Evolutionary conservation across 2,888 invertebrate genomes (phyloP).

Genomic region (Mycalesis mineus): DNA sequence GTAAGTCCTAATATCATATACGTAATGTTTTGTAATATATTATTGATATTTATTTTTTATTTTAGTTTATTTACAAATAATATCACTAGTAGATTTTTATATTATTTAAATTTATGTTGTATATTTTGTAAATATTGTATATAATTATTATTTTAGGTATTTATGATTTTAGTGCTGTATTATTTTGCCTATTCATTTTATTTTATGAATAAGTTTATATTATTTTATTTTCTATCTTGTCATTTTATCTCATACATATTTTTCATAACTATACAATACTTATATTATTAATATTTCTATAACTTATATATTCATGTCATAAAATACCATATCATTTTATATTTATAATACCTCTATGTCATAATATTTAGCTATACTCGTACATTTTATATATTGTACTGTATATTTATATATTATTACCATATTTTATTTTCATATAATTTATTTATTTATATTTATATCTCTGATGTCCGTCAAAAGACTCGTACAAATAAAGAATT

Average conservation of each 20-base stretch:
- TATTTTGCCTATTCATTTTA: conserved; percentile 20
- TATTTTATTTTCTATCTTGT: conserved; percentile 15
- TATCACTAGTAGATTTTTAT: conserved; percentile 18
- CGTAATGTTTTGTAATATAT: conserved; percentile 28
- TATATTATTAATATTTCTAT: neutral
- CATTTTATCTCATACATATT: neutral
- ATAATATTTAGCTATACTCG: too few species aligned
- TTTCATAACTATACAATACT: too few species aligned
- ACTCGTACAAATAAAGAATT: conserved; percentile 74
- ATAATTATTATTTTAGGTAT: conserved; percentile 22
- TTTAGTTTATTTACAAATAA: conserved; percentile 21
- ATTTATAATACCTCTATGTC: neutral
- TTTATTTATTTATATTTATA: conserved; percentile 24
- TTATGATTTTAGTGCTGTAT: conserved; percentile 21
- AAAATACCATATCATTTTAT: neutral
- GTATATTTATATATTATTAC: conserved; percentile 16
- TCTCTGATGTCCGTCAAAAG: conserved; percentile 29
- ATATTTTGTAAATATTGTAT: conserved; percentile 34
- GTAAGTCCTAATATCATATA: conserved; percentile 42
- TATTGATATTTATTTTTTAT: conserved; percentile 22
- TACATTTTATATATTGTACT: neutral
- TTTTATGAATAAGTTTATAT: conserved; percentile 18
- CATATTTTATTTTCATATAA: conserved; percentile 17
- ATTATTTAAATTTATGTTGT: conserved; percentile 17
- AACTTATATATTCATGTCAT: neutral